Evolutionary conservation across 2,113 vertebrate species (phyloP).

Genomic region (Entomyzon cyanotis): DNA sequence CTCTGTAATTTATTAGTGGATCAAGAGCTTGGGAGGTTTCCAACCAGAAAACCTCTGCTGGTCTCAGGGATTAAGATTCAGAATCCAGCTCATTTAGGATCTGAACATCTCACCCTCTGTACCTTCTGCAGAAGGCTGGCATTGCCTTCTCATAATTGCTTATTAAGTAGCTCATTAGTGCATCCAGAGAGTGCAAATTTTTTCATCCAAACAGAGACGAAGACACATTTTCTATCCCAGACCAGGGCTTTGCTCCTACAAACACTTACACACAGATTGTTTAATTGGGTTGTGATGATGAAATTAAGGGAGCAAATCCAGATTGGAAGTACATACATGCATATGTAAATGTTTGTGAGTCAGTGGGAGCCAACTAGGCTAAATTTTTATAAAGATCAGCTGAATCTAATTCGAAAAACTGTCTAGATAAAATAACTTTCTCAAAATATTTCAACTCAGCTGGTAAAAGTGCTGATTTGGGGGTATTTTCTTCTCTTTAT

Average conservation of each 20-base stretch:
- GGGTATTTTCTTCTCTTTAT: not conserved
- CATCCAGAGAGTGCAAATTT: not conserved
- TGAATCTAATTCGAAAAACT: not conserved
- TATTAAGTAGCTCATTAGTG: not conserved
- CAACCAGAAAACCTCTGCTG: not conserved
- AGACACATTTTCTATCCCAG: not conserved
- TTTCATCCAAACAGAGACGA: not conserved
- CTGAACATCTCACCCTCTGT: not conserved
- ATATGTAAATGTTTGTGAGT: not conserved
- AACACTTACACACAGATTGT: not conserved
- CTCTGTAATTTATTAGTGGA: not conserved
- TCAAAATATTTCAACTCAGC: conserved; percentile 11
- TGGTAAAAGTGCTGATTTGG: conserved; percentile 13
- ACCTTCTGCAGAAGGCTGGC: not conserved
- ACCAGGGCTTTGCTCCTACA: not conserved
- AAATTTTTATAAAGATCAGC: not conserved
- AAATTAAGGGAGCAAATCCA: not conserved
- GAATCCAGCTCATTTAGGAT: not conserved
- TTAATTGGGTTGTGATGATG: not conserved
- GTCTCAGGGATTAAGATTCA: not conserved
- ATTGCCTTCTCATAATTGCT: not conserved
- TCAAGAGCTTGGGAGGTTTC: not conserved
- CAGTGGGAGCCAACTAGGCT: not conserved
- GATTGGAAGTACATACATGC: not conserved
- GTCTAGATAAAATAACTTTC: not conserved